A percentile compares a stretch with the other conserved stretches of the same genome.
Evolutionary conservation across 2,888 invertebrate genomes (phyloP).

Genomic region (Brenthis hecate): DNA sequence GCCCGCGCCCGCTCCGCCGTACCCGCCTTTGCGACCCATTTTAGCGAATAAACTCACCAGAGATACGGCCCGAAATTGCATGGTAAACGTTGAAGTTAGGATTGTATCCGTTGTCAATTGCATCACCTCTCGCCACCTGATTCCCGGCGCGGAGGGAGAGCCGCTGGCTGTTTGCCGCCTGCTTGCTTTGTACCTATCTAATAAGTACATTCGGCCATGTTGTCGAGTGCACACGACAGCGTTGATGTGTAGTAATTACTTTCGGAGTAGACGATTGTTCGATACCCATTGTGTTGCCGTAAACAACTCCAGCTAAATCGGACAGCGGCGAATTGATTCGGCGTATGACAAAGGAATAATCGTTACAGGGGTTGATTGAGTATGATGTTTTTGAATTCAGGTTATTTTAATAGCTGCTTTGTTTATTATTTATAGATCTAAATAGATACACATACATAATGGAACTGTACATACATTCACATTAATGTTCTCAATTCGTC

Average conservation of each 20-base stretch:
- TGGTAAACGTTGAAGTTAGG: constrained; percentile 41
- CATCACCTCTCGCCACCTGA: constrained; percentile 55
- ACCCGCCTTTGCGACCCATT: constrained; percentile 38
- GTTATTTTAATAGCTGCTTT: constrained; percentile 6
- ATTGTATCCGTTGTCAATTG: constrained; percentile 49
- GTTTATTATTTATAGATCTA: not conserved
- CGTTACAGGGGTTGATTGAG: constrained; percentile 32
- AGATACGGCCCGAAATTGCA: constrained; percentile 43
- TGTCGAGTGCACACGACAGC: constrained; percentile 50
- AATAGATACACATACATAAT: not conserved
- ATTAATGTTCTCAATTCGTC: too few species aligned
- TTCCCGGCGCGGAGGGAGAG: constrained; percentile 48
- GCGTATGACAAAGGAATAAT: constrained; percentile 37
- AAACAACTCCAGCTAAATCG: constrained; percentile 42
- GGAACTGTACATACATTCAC: not conserved
- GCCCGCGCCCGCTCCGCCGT: constrained; percentile 27
- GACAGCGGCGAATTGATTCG: constrained; percentile 42
- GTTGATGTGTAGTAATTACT: constrained; percentile 55
- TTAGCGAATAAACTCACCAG: constrained; percentile 40
- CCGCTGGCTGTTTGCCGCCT: constrained; percentile 46
- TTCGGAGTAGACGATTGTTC: constrained; percentile 47
- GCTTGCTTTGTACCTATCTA: constrained; percentile 51
- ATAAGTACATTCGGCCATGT: constrained; percentile 50
- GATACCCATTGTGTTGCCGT: constrained; percentile 42
- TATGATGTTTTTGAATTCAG: constrained; percentile 28